A percentile compares a stretch with the other conserved stretches of the same genome.
Conservation (phyloP, 2,888 invertebrate species). For the Leptinotarsa tumamoca region DNA sequence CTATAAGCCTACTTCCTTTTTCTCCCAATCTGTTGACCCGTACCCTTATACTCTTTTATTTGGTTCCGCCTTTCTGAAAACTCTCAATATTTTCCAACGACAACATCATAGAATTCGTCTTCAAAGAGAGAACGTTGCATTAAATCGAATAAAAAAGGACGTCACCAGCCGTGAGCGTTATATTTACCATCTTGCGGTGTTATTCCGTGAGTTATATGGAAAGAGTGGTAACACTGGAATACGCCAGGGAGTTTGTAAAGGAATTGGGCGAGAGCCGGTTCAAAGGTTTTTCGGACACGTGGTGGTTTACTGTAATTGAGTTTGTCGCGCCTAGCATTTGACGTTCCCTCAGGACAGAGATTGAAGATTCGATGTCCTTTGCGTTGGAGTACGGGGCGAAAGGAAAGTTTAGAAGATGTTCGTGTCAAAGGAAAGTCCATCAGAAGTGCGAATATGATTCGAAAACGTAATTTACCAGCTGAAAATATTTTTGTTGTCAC, state of each 20-base stretch:
- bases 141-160: conserved; percentile 32
- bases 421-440: conserved; percentile 38
- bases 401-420: conserved; percentile 28
- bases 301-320: conserved; percentile 62
- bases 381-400: conserved; percentile 25
- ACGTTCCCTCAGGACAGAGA: conserved; percentile 55
- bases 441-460: not conserved
- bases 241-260: conserved; percentile 40
- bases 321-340: conserved; percentile 59
- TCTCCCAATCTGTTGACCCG: not conserved
- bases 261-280: conserved; percentile 51
- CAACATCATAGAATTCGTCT: conserved; percentile 18
- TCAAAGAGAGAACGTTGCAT: conserved; percentile 24
- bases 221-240: conserved; percentile 28
- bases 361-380: conserved; percentile 34
- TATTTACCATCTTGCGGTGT: conserved; percentile 36
- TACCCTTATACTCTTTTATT: not conserved
- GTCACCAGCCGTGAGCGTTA: conserved; percentile 32
- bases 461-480: not conserved
- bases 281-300: conserved; percentile 62
- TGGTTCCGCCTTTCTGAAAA: not conserved
- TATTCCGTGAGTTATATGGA: conserved; percentile 36
- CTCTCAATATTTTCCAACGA: not conserved
- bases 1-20: not conserved
- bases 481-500: not conserved